Evolutionary conservation across 2,888 invertebrate species (phyloP), one percentile per base, ranked within the genome.

Genomic region (Aspidiotus destructor): DNA sequence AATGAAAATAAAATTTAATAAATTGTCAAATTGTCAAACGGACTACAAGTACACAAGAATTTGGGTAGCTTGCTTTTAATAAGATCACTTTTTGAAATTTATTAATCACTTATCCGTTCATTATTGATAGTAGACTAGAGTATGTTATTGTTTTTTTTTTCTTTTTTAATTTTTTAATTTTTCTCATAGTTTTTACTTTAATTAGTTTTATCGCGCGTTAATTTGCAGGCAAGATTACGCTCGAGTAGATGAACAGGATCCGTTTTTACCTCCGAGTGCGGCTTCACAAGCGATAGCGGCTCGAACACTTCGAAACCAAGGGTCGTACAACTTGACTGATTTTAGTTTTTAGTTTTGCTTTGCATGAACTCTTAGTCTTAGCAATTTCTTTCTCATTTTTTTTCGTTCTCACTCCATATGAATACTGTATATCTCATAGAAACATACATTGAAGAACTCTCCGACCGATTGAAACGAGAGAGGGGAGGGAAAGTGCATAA

Each of bases 241-340:
- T 70, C 89, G 89, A 77, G 87, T 87, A 73, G 92, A 91, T 78
- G 92, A 92, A 77, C 88, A 89, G 71, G 91, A 88, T 72, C 87
- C 88, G 71, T 88, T 87, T 80, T 81, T 89, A 62, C 77, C 83
- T 73, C 78, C 84, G 72, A 77, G 82, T 73, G 80, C 80, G 70
- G 79, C 83, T 73, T 78, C 82, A 75, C 77, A 83, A 79, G 83
- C 83, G 73, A 83, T 83, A 74, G 84, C 83, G 73, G 83, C 83
- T 69, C 78, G 83, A 76, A 83, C 83, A 75, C 79, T 83, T 76
- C 83, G 85, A 81, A 81, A 85, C 86, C 83, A 84, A 84, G 84
- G 84, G 84, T 84, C 83, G 84, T 83, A 83, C 80, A 70, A 70
- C 70, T 80, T 80, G 73, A 81, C 81, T 69, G 70, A 69, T 68